Base-by-base conservation (phyloP, 2,888 invertebrate genomes). In the Panorpa germanica region DNA sequence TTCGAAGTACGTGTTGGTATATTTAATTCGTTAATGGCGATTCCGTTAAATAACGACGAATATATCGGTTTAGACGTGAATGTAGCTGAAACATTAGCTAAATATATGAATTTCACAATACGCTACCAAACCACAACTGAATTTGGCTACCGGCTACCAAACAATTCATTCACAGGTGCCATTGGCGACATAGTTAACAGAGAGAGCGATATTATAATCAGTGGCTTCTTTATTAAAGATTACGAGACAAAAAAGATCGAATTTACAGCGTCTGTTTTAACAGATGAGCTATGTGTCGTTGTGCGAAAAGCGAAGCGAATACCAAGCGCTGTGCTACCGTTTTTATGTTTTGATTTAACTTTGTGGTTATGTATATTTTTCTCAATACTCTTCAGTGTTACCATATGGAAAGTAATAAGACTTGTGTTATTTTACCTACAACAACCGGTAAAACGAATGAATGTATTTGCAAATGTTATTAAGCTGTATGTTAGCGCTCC, bases 201-300 rank as follows among this genome's bases (percentile, higher is more conserved):
- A 7, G 46, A 52, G 35, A 40, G 45, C 11, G 57, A 58, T 34
- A 43, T 55, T 1, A 45, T 48, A 3, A 41, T 55, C 31, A 45
- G 52, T 2, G 52, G 53, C 1, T 49, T 51, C 34, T 58, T 58
- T 33, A 41, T 57, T 3, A 58, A 57, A 37, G 52, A 53, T 29
- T 58, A 58, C 34, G 43, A 48, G 0, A 45, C 52, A 3, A 35
- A 39, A 2, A 46, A 47, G 3, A 36, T 56, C 2, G 49, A 47
- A 31, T 56, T 56, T 34, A 49, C 50, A 3, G 44, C 45, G 4
- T 41, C 51, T 2, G 45, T 55, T 5, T 50, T 50, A 37, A 47
- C 44, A 36, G 57, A 58, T 24, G 41, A 49, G 12, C 40, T 58
- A 5, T 58, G 57, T 22, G 45, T 55, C 18, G 45, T 47, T 28